Evolutionary conservation across 2,113 vertebrate genomes (phyloP).

Genomic region (Dipodomys ordii): DNA sequence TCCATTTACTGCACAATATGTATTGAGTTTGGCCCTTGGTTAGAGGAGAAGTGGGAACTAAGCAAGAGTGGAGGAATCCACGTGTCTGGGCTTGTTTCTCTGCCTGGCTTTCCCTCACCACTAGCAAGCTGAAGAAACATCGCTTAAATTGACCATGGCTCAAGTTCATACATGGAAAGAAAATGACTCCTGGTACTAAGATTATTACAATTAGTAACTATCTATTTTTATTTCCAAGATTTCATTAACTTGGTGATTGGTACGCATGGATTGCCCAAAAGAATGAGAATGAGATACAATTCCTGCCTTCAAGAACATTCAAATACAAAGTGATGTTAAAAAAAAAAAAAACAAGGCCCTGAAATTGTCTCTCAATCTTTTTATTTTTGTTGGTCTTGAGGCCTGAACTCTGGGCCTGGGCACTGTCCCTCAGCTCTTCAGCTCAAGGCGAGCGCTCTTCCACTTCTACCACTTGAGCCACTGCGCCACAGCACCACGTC

Average conservation of each 20-base stretch:
- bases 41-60: neutral
- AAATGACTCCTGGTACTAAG: slow-evolving; percentile 43
- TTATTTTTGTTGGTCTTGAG: too few species aligned
- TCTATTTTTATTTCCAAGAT: slow-evolving; percentile 13
- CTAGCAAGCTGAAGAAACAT: neutral
- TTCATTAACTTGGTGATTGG: slow-evolving; percentile 54
- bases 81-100: neutral
- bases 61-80: neutral
- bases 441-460: too few species aligned
- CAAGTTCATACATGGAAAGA: slow-evolving; percentile 9
- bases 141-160: neutral
- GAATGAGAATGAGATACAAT: neutral
- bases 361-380: neutral
- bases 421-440: too few species aligned
- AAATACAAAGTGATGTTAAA: slow-evolving; percentile 16
- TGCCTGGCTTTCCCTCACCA: neutral
- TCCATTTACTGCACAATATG: neutral
- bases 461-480: too few species aligned
- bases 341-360: neutral
- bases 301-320: slow-evolving; percentile 30
- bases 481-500: too few species aligned
- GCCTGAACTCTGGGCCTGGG: too few species aligned
- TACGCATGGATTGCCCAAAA: neutral
- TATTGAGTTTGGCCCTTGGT: neutral
- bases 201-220: neutral